These are phyloP conservation scores for Cryptops parisi DNA, from an alignment of 2,888 invertebrate species.

Conservation along the genomic window DNA sequence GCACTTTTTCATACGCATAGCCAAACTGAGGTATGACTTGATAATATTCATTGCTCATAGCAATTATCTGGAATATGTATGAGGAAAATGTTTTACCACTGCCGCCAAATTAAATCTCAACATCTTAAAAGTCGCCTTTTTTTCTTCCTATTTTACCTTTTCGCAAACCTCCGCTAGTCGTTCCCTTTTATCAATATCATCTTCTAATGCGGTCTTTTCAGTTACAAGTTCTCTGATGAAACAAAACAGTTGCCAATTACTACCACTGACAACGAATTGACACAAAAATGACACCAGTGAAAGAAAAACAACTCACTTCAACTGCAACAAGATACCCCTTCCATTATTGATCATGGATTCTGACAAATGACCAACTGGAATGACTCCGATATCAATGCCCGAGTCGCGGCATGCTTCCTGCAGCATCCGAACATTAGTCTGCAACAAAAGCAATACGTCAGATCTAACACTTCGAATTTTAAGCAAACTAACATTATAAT, in stretches of 20 bases:
- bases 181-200: slow-evolving; percentile 17
- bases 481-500: no score
- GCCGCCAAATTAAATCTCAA: no score
- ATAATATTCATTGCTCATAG: slow-evolving; percentile 37
- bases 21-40: slow-evolving; percentile 36
- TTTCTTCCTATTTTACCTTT: no score
- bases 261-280: not conserved
- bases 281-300: not conserved
- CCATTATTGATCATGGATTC: slow-evolving; percentile 31
- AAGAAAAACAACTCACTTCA: slow-evolving; percentile 25
- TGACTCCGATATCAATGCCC: slow-evolving; percentile 26
- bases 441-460: slow-evolving; percentile 13
- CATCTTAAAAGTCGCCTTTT: no score
- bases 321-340: slow-evolving; percentile 28
- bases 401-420: slow-evolving; percentile 25
- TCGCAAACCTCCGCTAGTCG: slow-evolving; percentile 26
- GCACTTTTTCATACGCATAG: slow-evolving; percentile 32
- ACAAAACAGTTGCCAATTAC: not conserved
- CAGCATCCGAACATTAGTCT: slow-evolving; percentile 29
- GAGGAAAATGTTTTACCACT: not conserved
- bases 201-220: slow-evolving; percentile 18
- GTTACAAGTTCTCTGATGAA: slow-evolving; percentile 15
- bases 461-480: not conserved
- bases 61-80: slow-evolving; percentile 26
- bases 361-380: slow-evolving; percentile 33